Evolutionary conservation across 2,113 vertebrate species (phyloP).

Genomic region (Campylorhamphus procurvoides): DNA sequence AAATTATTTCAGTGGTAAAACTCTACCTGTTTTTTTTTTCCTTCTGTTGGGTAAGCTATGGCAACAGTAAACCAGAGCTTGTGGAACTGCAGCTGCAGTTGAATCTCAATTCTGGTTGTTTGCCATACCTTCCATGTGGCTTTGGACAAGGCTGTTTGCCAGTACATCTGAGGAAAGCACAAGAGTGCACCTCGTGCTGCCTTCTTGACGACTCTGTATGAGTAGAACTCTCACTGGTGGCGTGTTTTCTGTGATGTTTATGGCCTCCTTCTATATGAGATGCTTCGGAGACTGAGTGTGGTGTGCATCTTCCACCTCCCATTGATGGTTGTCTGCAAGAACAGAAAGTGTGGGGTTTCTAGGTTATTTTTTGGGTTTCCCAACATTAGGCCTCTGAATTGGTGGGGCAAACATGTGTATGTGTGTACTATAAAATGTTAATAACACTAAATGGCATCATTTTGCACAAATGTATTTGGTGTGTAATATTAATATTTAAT

Average conservation of each 20-base stretch:
- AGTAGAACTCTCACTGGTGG: background rate
- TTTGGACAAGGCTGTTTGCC: background rate
- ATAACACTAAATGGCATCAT: background rate
- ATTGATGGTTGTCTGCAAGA: rapidly evolving
- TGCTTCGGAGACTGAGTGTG: rapidly evolving
- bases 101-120: background rate
- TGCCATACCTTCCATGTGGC: rapidly evolving
- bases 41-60: background rate
- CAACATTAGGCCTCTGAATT: background rate
- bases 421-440: background rate
- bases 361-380: background rate
- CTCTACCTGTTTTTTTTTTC: background rate
- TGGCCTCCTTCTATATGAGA: background rate
- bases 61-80: background rate
- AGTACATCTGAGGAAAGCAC: background rate
- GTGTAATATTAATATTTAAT: background rate
- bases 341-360: background rate
- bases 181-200: background rate
- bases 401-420: background rate
- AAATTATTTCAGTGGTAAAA: background rate
- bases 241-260: background rate
- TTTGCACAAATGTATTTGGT: background rate
- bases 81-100: background rate
- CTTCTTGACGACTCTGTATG: background rate
- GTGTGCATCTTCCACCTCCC: background rate